phyloP scores from a whole-genome alignment of 37 sponge, comb jelly and placozoan genomes.

The Ianthella basta region DNA sequence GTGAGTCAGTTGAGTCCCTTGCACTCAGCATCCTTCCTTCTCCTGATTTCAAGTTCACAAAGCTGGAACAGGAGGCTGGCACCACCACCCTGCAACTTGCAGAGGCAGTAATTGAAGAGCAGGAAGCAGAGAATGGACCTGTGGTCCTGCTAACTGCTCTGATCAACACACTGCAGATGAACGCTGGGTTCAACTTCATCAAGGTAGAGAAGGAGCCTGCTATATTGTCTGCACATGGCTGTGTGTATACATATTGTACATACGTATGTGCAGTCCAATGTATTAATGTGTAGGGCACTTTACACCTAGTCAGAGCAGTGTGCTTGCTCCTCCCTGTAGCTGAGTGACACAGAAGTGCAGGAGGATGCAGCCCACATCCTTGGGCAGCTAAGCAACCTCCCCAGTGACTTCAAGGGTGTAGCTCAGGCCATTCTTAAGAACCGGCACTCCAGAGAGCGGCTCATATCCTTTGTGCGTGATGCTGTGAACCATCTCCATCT shows the following conservation, averaged over 20 bases:
- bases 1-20: conserved; percentile 60
- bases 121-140: not conserved
- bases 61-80: not conserved
- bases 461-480: not conserved
- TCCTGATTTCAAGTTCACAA: conserved; percentile 4
- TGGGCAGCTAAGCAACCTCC: not conserved
- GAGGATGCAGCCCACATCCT: conserved; percentile 23
- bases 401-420: conserved; percentile 25
- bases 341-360: not conserved
- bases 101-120: not conserved
- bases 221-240: not conserved
- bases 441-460: not conserved
- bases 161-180: not conserved
- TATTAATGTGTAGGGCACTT: too few species aligned
- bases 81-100: not conserved
- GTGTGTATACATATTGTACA: too few species aligned
- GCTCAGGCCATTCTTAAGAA: conserved; percentile 17
- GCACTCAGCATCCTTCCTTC: conserved; percentile 51
- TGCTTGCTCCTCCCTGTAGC: not conserved
- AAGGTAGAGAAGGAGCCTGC: too few species aligned
- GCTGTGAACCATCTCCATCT: conserved; percentile 20
- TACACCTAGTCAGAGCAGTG: too few species aligned
- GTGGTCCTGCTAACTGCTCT: not conserved
- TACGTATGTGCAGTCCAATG: not conserved
- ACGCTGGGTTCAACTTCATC: not conserved